These are phyloP conservation scores for Anarhynchus alexandrinus DNA, from an alignment of 2,113 vertebrate genomes.

Conservation along the genomic window DNA sequence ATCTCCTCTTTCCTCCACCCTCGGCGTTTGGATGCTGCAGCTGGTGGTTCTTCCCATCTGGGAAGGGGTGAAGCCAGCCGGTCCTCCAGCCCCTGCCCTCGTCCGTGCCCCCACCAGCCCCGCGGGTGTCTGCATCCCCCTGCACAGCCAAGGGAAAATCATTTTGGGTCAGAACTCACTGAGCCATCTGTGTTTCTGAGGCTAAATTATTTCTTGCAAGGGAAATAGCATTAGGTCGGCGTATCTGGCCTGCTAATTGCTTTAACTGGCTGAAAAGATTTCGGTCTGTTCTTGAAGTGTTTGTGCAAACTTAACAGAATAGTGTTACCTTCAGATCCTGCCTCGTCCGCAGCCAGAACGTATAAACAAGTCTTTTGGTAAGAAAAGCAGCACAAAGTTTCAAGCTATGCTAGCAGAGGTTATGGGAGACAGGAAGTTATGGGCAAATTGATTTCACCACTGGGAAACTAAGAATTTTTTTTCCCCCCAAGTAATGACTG, in stretches of 20 bases:
- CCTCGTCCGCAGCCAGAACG: neutral
- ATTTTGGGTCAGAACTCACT: constrained; percentile 28
- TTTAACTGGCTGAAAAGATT: constrained; percentile 58
- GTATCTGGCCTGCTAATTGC: constrained; percentile 54
- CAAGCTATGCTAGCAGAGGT: constrained; percentile 54
- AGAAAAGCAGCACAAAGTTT: constrained; percentile 63
- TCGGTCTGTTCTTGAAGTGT: constrained; percentile 21
- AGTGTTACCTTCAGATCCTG: constrained; percentile 53
- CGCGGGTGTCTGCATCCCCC: neutral
- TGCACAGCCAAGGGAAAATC: neutral
- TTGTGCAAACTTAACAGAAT: constrained; percentile 36
- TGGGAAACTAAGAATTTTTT: constrained; percentile 66
- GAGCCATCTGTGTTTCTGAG: constrained; percentile 51
- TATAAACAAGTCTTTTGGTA: constrained; percentile 63
- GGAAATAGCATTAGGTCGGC: constrained; percentile 40
- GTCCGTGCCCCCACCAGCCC: neutral
- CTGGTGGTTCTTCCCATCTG: neutral
- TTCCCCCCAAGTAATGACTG: constrained; percentile 64
- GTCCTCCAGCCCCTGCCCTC: neutral
- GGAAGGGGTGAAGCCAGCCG: neutral
- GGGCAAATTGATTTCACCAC: constrained; percentile 77
- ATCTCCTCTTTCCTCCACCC: neutral
- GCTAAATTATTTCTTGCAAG: constrained; percentile 56
- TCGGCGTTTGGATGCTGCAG: neutral
- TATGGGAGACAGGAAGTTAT: constrained; percentile 72